Conservation (phyloP, 2,888 invertebrate species). For the Oligia latruncula region DNA sequence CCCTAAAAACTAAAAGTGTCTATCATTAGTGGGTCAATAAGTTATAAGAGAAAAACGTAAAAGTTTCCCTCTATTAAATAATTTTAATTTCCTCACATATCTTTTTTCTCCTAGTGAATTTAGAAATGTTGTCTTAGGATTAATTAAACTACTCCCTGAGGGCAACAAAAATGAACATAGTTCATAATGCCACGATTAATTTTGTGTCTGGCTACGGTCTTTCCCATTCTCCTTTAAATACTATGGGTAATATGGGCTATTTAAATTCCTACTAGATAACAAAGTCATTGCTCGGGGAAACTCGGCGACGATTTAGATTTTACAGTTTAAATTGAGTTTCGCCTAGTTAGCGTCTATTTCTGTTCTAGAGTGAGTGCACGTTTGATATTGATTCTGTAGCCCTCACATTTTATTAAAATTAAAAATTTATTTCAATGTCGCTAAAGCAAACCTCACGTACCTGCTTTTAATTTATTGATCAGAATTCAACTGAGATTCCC, state of each 20-base stretch:
- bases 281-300: constrained; percentile 1
- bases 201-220: no score
- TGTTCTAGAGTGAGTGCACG: constrained; percentile 4
- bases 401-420: not conserved
- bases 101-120: no score
- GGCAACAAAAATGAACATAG: no score
- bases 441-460: not conserved
- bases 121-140: no score
- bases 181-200: no score
- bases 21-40: no score
- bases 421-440: not conserved
- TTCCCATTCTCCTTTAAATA: not conserved
- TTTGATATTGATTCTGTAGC: constrained; percentile 11
- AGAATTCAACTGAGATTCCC: not conserved
- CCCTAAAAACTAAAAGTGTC: no score
- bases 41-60: no score
- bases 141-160: no score
- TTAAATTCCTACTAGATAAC: not conserved
- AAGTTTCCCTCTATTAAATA: no score
- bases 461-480: constrained; percentile 2
- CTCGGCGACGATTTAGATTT: constrained; percentile 8
- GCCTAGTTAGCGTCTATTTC: constrained; percentile 25
- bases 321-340: constrained; percentile 10
- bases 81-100: no score
- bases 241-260: not conserved